Base-by-base conservation (phyloP, 2,113 vertebrate genomes). In the Girardinichthys multiradiatus region DNA sequence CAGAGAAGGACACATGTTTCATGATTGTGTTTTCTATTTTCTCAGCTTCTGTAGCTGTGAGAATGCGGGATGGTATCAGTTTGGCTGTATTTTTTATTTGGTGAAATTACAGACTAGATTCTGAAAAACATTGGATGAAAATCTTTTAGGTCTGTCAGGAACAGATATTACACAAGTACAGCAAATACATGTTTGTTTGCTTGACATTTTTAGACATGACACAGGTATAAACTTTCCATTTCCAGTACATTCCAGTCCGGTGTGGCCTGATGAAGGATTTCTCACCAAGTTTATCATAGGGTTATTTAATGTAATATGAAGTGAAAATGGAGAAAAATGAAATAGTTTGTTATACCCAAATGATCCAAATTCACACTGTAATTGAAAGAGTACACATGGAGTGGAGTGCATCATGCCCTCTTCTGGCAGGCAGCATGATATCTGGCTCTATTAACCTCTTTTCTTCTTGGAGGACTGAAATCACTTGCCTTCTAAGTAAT, bases 401-500 rank as follows among this genome's bases (percentile, higher is more conserved):
- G 64, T 0, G 27, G 4, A 37, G 62, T 27, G 65, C 33, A 90
- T 74, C 82, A 77, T 89, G 82, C 93, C 92, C 91, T 91, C 93
- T 94, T 85, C 90, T 92, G 92, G 89, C 62, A 64, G 84, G 67
- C 62, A 28, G 31, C n/a, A 71, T 30, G 14, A 69, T 67, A n/a
- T 79, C 64, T 64, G 69, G 24, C 1, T 59, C 64, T 74, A 42
- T 58, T 54, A 11, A 69, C 48, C 67, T 72, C 66, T 3, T 13
- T 0, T 3, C 29, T 26, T 35, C 35, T 65, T 24, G 0, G 10
- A 68, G 62, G 27, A 0, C 11, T 26, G 39, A 60, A 45, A 5
- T 45, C 14, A 45, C 4, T 17, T 45, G 42, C 42, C 42, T 45
- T 42, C 1, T 17, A 42, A 42, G 39, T 17, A 42, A 42, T 17